Conservation (phyloP, 2,113 vertebrate species). For the Apeltes quadracus region DNA sequence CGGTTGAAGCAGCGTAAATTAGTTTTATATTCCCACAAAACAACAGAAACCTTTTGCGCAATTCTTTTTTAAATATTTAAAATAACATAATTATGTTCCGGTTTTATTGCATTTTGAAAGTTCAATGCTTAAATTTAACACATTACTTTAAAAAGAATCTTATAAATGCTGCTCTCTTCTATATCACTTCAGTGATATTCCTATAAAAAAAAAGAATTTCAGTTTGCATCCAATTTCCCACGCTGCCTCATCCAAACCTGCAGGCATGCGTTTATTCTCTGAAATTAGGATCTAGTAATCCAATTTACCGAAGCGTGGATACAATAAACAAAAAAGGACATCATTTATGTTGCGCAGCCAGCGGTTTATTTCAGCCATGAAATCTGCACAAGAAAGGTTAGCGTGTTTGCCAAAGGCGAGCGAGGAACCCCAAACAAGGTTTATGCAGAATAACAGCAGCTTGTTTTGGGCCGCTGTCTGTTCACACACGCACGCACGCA, state of each 20-base stretch:
- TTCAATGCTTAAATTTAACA: background rate
- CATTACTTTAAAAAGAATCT: background rate
- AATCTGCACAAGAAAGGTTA: constrained; percentile 53
- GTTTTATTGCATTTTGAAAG: background rate
- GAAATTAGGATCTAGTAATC: constrained; percentile 30
- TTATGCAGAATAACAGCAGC: constrained; percentile 22
- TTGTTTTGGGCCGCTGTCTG: constrained; percentile 22
- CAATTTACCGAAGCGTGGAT: constrained; percentile 19
- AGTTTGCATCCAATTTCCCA: background rate
- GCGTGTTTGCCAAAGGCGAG: constrained; percentile 44
- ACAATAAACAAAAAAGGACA: background rate
- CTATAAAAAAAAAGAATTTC: background rate
- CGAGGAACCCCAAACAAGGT: constrained; percentile 38
- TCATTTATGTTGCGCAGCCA: constrained; percentile 8
- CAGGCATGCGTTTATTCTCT: constrained; percentile 16
- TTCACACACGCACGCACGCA: constrained; percentile 12
- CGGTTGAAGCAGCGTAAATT: background rate
- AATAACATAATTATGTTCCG: background rate
- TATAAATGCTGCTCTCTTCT: background rate
- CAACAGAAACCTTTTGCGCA: background rate
- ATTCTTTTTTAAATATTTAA: background rate
- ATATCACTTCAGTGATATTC: background rate
- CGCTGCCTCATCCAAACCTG: background rate
- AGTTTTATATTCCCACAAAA: background rate
- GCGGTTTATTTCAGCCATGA: constrained; percentile 47